phyloP scores from a whole-genome alignment of 2,888 invertebrate species.

The Hermaeophaga mercurialis region DNA sequence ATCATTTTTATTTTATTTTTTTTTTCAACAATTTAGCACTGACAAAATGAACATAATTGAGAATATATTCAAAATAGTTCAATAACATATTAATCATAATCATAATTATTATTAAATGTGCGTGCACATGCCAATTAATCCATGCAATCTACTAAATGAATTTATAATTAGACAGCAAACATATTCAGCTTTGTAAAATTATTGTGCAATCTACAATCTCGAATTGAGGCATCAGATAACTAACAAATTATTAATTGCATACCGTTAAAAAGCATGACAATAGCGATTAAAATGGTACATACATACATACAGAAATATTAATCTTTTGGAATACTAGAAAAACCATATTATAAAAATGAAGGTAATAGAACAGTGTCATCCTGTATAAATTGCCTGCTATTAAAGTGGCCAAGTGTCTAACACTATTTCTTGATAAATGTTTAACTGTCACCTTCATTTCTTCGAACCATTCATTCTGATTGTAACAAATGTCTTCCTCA shows the following conservation, averaged over 20 bases:
- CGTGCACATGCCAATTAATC: background rate
- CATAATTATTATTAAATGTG: conserved; percentile 7
- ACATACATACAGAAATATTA: no score
- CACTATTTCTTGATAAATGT: conserved; percentile 17
- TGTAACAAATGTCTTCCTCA: conserved; percentile 23
- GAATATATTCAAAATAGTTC: background rate
- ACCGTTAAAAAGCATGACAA: no score
- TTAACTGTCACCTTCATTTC: conserved; percentile 11
- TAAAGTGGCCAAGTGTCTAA: no score
- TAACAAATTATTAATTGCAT: conserved; percentile 2
- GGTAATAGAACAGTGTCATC: no score
- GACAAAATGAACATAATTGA: background rate
- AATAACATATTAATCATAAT: background rate
- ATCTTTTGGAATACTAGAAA: no score
- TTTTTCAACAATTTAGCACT: no score
- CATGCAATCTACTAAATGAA: conserved; percentile 3
- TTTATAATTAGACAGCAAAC: conserved; percentile 2
- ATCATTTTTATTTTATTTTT: no score
- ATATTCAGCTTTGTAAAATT: conserved; percentile 9
- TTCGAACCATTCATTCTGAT: conserved; percentile 14
- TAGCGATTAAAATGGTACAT: no score
- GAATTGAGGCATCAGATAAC: conserved; percentile 1
- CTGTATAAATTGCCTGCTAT: no score
- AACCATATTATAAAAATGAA: no score
- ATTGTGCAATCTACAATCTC: background rate